Evolutionary conservation across 1,140 invertebrate genomes (phyloP).

Genomic region (Caenorhabditis inopinata): DNA sequence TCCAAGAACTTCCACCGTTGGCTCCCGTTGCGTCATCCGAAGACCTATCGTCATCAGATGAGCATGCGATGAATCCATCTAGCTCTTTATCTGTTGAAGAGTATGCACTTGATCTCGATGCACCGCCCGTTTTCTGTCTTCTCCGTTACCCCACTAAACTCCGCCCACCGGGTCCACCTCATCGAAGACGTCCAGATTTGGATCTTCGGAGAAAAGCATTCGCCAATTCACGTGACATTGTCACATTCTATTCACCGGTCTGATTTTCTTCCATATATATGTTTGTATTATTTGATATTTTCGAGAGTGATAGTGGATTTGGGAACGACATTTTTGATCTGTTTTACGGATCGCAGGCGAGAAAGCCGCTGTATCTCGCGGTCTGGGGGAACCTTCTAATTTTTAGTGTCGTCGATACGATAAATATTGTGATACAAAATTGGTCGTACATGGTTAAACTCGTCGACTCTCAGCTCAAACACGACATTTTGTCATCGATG

Average conservation of each 20-base stretch:
- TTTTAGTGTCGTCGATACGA: too few relatives aligned
- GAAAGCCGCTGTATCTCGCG: too few relatives aligned
- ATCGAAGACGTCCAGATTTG: constrained; percentile 2
- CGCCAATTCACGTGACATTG: constrained; percentile 7
- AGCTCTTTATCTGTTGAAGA: constrained; percentile 49
- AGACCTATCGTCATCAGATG: constrained; percentile 59
- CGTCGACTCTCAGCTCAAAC: too few relatives aligned
- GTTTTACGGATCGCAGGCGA: too few relatives aligned
- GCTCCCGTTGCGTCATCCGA: constrained; percentile 64
- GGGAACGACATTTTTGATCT: not conserved
- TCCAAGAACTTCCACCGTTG: constrained; percentile 65
- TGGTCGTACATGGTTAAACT: too few relatives aligned
- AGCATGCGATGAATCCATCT: not conserved
- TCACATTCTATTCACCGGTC: constrained; percentile 15
- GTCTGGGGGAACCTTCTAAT: too few relatives aligned
- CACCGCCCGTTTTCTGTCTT: constrained; percentile 55
- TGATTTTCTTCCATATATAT: not conserved
- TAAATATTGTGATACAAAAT: too few relatives aligned
- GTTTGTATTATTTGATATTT: not conserved
- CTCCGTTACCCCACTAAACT: constrained; percentile 33
- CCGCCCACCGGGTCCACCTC: constrained; percentile 35
- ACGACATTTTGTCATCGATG: too few relatives aligned
- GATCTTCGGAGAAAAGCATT: constrained; percentile 33
- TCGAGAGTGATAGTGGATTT: not conserved
- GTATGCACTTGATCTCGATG: constrained; percentile 61